phyloP scores from a whole-genome alignment of 2,113 vertebrate species.

The Madoqua kirkii region DNA sequence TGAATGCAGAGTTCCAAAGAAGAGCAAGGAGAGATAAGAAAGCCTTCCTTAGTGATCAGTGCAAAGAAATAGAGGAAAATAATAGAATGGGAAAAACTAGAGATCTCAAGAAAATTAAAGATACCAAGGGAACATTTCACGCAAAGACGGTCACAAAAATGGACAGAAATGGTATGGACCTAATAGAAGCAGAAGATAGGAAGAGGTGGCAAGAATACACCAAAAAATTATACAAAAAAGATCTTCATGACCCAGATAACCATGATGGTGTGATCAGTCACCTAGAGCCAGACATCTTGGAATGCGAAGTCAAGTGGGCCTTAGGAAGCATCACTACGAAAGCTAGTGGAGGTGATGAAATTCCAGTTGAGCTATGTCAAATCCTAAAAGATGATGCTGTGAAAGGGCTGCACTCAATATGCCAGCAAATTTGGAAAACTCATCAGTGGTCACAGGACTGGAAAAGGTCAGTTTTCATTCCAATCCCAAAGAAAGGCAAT shows the following conservation, averaged over 20 bases:
- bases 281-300: neutral
- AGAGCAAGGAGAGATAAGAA: neutral
- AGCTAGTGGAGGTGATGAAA: neutral
- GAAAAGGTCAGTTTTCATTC: neutral
- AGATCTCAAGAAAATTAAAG: neutral
- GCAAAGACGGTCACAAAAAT: neutral
- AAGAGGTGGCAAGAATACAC: neutral
- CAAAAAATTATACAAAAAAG: neutral
- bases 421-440: neutral
- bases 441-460: neutral
- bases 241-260: neutral
- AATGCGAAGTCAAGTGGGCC: neutral
- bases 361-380: neutral
- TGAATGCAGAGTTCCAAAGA: neutral
- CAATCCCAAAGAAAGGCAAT: neutral
- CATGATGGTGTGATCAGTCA: neutral
- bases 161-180: neutral
- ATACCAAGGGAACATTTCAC: neutral
- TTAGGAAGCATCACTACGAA: neutral
- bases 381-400: neutral
- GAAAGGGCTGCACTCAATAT: neutral
- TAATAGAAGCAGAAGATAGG: neutral
- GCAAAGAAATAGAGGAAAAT: neutral
- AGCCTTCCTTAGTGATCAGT: neutral
- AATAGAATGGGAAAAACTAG: neutral